These are phyloP conservation scores for Drosophila paucipuncta DNA, from an alignment of 2,888 invertebrate species.

Conservation along the genomic window DNA sequence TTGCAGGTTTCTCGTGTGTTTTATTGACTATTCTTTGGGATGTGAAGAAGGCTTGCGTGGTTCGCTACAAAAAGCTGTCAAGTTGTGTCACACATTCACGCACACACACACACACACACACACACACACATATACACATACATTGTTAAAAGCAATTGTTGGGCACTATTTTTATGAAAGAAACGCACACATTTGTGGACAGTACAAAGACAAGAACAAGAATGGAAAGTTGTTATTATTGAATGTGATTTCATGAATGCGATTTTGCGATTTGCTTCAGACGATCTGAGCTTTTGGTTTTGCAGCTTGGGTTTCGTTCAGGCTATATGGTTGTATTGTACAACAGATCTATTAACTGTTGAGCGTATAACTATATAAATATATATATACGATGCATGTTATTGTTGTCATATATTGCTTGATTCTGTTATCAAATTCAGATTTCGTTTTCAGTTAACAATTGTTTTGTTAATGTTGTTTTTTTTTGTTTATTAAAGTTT, in stretches of 20 bases:
- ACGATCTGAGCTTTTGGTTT: constrained; percentile 11
- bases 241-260: constrained; percentile 38
- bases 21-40: neutral
- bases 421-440: constrained; percentile 13
- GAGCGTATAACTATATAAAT: constrained; percentile 21
- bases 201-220: constrained; percentile 44
- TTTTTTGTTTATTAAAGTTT: constrained; percentile 19
- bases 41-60: constrained; percentile 17
- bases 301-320: constrained; percentile 16
- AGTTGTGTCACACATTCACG: constrained; percentile 6
- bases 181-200: constrained; percentile 27
- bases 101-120: constrained; percentile 1
- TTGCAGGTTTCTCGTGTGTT: neutral
- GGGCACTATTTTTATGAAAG: constrained; percentile 1
- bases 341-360: constrained; percentile 53
- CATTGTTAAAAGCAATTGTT: constrained; percentile 2
- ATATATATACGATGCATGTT: constrained; percentile 19
- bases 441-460: constrained; percentile 5
- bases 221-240: constrained; percentile 22
- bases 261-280: constrained; percentile 27
- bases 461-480: constrained; percentile 7
- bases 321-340: constrained; percentile 40
- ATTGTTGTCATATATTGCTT: constrained; percentile 21
- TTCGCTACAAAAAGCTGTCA: constrained; percentile 21
- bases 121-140: neutral